Evolutionary conservation across 1,140 invertebrate species (phyloP), one percentile per base, ranked within the genome.

Genomic region (Zaprionus africanus): DNA sequence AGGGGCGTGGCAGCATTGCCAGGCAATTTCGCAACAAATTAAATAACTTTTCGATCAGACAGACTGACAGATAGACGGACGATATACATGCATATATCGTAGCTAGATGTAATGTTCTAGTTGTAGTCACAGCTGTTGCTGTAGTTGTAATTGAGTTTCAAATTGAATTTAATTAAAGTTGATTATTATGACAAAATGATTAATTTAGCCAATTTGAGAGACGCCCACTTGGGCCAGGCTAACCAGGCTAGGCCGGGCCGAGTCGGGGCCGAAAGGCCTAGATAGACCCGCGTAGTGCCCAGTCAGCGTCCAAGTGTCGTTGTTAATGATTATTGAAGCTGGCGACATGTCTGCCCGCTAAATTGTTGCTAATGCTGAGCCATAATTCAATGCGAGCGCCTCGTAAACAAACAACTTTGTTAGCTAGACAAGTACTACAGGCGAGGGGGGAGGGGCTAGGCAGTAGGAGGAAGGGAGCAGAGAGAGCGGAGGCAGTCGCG

Each of bases 321-420:
- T 77, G 79, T 53, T 87, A 87, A 87, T 82, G 79, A 86, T 69
- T 80, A 62, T 87, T 70, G 68, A 72, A 72, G 70, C 78, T 87
- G 83, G 77, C 80, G 80, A 87, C 80, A 78, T 66, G 77, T 82
- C 59, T 67, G 62, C 57, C 51, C 46, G 78, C 70, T 88, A 88
- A 88, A 88, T 82, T 78, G 83, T 75, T 80, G 77, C 76, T 87
- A 87, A 87, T 87, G 71, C 53, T 24, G 17, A 24, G 62, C 77
- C 54, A 86, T 86, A 86, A 75, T 76, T 88, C 71, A 88, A 88
- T 82, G 78, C 68, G 79, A 88, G 78, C 78, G 84, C 78, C 84
- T 88, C 85, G 88, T 88, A 88, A 88, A 81, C 81, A 83, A 88
- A 88, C 84, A 88, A 75, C 84, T 88, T 74, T 83, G 78, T 88